These are phyloP conservation scores for Cnemophilus loriae DNA, from an alignment of 2,113 vertebrate species.

Conservation along the genomic window DNA sequence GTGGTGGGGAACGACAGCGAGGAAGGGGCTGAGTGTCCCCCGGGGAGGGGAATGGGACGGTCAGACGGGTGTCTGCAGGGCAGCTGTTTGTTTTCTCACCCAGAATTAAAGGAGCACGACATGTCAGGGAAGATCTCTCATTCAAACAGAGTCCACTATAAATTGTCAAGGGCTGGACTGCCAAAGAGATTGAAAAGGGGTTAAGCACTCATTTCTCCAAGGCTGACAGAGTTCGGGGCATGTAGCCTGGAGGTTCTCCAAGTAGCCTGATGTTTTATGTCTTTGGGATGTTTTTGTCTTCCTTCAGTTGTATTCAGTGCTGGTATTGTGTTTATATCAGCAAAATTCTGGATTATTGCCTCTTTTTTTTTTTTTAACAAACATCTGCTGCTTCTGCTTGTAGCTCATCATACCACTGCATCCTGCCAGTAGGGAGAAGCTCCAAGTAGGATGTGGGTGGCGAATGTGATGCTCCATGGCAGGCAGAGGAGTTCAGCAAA, in stretches of 20 bases:
- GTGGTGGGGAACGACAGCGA: accelerated
- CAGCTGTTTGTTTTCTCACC: background rate
- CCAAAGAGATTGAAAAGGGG: slow-evolving; percentile 23
- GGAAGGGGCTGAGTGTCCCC: background rate
- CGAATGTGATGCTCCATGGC: background rate
- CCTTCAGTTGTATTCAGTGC: background rate
- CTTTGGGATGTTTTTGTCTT: slow-evolving; percentile 59
- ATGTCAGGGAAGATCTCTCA: background rate
- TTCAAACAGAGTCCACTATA: background rate
- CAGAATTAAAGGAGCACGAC: background rate
- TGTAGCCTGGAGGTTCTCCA: slow-evolving; percentile 50
- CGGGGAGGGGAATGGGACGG: accelerated
- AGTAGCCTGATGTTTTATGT: slow-evolving; percentile 54
- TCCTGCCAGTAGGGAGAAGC: background rate
- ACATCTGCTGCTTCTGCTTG: slow-evolving; percentile 37
- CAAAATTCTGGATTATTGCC: slow-evolving; percentile 28
- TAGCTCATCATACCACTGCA: background rate
- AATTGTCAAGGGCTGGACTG: background rate
- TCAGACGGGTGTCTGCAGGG: background rate
- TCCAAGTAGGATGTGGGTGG: background rate
- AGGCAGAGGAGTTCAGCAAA: background rate
- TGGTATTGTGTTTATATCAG: slow-evolving; percentile 57
- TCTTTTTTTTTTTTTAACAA: background rate
- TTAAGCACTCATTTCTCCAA: background rate
- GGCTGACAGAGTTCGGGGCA: background rate